Evolutionary conservation across 2,797 vertebrate species (phyloP).

Genomic region (Lophura swinhoii): DNA sequence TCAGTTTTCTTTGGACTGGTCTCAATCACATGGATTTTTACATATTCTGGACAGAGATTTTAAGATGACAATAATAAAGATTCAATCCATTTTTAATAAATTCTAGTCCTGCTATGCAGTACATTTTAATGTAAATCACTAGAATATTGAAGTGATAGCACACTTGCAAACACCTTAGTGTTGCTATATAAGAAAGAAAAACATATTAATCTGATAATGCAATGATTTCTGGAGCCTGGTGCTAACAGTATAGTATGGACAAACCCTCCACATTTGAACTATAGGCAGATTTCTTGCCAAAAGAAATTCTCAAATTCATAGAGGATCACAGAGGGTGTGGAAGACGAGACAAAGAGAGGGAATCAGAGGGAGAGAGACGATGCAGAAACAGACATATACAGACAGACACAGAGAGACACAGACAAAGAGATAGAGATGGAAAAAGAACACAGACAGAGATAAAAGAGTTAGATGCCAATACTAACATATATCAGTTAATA

Average conservation of each 20-base stretch:
- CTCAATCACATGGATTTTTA: neutral
- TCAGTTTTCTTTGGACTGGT: neutral
- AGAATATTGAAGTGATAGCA: neutral
- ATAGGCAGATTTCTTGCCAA: neutral
- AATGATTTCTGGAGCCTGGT: neutral
- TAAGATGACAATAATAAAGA: neutral
- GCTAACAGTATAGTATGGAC: neutral
- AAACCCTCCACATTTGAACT: neutral
- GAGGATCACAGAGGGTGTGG: neutral
- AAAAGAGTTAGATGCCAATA: neutral
- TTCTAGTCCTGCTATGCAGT: neutral
- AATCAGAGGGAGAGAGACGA: neutral
- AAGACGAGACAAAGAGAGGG: neutral
- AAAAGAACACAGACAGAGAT: neutral
- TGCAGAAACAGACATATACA: neutral
- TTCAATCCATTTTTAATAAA: neutral
- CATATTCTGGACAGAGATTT: neutral
- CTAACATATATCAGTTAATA: neutral
- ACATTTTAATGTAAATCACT: conserved; percentile 15
- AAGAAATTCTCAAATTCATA: neutral
- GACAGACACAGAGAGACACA: neutral
- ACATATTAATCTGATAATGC: neutral
- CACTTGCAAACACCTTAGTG: neutral
- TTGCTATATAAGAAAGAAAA: neutral
- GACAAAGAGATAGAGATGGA: neutral